phyloP scores from a whole-genome alignment of 2,797 vertebrate genomes.

The Etheostoma perlongum region DNA sequence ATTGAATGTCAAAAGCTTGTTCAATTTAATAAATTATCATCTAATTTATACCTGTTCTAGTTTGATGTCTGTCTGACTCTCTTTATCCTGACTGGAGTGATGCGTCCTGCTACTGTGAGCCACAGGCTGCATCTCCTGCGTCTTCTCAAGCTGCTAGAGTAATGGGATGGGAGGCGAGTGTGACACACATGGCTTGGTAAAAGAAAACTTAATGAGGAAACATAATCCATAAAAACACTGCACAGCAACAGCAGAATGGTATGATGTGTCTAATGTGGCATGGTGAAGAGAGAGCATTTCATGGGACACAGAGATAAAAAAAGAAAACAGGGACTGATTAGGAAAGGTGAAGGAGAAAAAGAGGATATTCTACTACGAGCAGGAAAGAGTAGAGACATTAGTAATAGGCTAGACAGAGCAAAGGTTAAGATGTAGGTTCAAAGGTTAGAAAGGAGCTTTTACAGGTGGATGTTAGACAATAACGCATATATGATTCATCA shows the following conservation, averaged over 20 bases:
- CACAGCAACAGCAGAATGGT: constrained; percentile 86
- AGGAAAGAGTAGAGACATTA: constrained; percentile 59
- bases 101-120: constrained; percentile 20
- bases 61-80: constrained; percentile 56
- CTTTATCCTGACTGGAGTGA: constrained; percentile 52
- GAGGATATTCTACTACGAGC: constrained; percentile 63
- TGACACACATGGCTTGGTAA: constrained; percentile 86
- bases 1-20: not conserved
- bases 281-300: constrained; percentile 74
- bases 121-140: constrained; percentile 28
- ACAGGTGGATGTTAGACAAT: constrained; percentile 68
- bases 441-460: constrained; percentile 69
- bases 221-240: constrained; percentile 85
- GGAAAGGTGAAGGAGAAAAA: constrained; percentile 71
- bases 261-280: constrained; percentile 84
- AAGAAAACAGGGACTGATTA: constrained; percentile 76
- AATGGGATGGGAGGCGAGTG: constrained; percentile 89
- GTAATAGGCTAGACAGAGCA: constrained; percentile 60
- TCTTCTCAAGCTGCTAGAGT: constrained; percentile 83
- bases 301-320: constrained; percentile 82
- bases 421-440: constrained; percentile 69
- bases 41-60: constrained; percentile 72
- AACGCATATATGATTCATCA: constrained; percentile 33
- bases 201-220: constrained; percentile 87
- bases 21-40: not conserved